These are phyloP conservation scores for Argynnis bischoffii DNA, from an alignment of 2,888 invertebrate genomes.

Conservation along the genomic window DNA sequence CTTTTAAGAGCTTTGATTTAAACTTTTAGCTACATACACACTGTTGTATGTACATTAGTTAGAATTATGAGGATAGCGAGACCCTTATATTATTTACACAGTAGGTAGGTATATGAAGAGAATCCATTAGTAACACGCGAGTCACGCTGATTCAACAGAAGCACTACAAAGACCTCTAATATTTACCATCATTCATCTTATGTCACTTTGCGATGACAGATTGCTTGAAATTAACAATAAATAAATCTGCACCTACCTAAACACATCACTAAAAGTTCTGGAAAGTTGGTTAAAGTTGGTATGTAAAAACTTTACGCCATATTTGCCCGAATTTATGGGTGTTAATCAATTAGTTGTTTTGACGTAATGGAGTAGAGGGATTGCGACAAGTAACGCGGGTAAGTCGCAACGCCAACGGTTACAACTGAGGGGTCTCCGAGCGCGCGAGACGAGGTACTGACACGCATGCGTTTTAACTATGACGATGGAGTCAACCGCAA, in stretches of 20 bases:
- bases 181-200: conserved; percentile 70
- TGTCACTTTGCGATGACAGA: conserved; percentile 62
- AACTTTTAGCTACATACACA: conserved; percentile 16
- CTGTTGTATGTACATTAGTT: conserved; percentile 4
- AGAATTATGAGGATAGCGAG: conserved; percentile 10
- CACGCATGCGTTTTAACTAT: conserved; percentile 54
- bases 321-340: conserved; percentile 47
- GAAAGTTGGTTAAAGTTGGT: conserved; percentile 37
- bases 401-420: conserved; percentile 50
- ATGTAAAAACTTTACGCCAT: conserved; percentile 36
- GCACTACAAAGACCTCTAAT: conserved; percentile 53
- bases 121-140: conserved; percentile 52
- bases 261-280: conserved; percentile 46
- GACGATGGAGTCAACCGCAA: conserved; percentile 52
- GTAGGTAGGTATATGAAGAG: conserved; percentile 37
- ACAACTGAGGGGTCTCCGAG: conserved; percentile 56
- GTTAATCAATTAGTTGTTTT: conserved; percentile 74
- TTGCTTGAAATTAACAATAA: conserved; percentile 45
- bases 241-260: conserved; percentile 47
- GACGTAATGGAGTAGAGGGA: conserved; percentile 54
- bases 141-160: conserved; percentile 52
- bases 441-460: conserved; percentile 39
- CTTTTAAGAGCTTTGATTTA: conserved; percentile 12
- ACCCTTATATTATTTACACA: conserved; percentile 44
- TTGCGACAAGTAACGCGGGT: conserved; percentile 49